Percentiles rank a stretch among this genome's conserved stretches.
phyloP scores from a whole-genome alignment of 2,888 invertebrate genomes.

The Nemurella pictetii region DNA sequence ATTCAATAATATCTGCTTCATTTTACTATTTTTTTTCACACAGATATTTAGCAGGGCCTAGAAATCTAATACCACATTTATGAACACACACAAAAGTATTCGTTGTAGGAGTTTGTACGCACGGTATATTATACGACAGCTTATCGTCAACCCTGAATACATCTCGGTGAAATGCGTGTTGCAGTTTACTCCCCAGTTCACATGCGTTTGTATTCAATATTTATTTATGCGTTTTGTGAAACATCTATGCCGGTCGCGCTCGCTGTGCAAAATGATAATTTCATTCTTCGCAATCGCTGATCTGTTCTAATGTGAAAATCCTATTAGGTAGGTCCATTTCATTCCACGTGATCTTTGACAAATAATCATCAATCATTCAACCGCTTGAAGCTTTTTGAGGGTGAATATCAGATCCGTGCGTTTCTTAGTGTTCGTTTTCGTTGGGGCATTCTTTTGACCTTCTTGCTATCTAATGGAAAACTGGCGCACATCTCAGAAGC shows the following conservation, averaged over 20 bases:
- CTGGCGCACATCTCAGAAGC: neutral
- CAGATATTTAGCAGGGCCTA: too few relatives aligned
- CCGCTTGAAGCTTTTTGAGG: neutral
- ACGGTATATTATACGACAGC: too few relatives aligned
- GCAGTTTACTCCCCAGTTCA: conserved; percentile 1
- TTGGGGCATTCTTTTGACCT: neutral
- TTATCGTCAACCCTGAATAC: neutral
- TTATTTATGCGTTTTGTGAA: neutral
- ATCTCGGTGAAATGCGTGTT: neutral
- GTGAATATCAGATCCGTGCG: neutral
- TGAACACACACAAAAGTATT: neutral
- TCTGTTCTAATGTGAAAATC: conserved; percentile 30
- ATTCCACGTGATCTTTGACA: neutral
- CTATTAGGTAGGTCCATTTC: conserved; percentile 24
- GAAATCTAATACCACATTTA: too few relatives aligned
- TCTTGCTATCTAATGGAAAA: neutral
- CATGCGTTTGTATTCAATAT: neutral
- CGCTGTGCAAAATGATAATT: neutral
- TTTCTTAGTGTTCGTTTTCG: neutral
- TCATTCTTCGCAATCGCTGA: conserved; percentile 23
- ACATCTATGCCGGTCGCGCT: neutral
- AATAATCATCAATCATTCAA: conserved; percentile 20
- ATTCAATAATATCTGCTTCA: neutral
- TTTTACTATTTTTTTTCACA: neutral
- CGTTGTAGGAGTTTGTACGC: too few relatives aligned